These are phyloP conservation scores for Eilema caniola DNA, from an alignment of 2,888 invertebrate species.

Conservation along the genomic window DNA sequence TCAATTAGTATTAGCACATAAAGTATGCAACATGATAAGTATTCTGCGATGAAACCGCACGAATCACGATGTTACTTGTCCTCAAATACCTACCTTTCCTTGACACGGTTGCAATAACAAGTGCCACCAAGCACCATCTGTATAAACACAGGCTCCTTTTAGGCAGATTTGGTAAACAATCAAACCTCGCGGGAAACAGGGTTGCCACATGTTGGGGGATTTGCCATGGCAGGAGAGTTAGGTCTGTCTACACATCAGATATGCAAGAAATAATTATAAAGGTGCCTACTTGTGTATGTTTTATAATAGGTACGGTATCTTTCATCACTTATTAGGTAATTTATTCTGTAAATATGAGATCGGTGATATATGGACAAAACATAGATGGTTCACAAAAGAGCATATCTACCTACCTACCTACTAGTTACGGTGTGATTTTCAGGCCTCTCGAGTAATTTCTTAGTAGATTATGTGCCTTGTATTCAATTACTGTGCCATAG, in stretches of 20 bases:
- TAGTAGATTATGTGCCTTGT: not conserved
- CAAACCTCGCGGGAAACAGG: not conserved
- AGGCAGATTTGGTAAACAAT: not conserved
- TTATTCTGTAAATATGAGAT: too few species aligned
- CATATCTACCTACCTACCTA: too few species aligned
- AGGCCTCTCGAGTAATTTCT: not conserved
- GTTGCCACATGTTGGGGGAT: not conserved
- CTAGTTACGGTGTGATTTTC: not conserved
- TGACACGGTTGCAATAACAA: conserved; percentile 7
- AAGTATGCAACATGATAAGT: not conserved
- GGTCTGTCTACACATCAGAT: not conserved
- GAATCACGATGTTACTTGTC: not conserved
- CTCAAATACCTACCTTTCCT: not conserved
- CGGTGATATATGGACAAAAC: too few species aligned
- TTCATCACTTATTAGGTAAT: too few species aligned
- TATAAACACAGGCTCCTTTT: not conserved
- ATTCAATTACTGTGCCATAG: not conserved
- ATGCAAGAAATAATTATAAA: too few species aligned
- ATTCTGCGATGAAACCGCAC: not conserved
- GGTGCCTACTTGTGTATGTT: too few species aligned
- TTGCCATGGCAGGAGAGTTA: not conserved
- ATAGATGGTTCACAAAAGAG: too few species aligned
- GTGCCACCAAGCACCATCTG: conserved; percentile 6
- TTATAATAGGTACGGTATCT: too few species aligned
- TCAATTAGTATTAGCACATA: not conserved